A percentile compares a stretch with the other conserved stretches of the same genome.
These are phyloP conservation scores for Manis javanica DNA, from an alignment of 2,797 vertebrate genomes.

Conservation along the genomic window DNA sequence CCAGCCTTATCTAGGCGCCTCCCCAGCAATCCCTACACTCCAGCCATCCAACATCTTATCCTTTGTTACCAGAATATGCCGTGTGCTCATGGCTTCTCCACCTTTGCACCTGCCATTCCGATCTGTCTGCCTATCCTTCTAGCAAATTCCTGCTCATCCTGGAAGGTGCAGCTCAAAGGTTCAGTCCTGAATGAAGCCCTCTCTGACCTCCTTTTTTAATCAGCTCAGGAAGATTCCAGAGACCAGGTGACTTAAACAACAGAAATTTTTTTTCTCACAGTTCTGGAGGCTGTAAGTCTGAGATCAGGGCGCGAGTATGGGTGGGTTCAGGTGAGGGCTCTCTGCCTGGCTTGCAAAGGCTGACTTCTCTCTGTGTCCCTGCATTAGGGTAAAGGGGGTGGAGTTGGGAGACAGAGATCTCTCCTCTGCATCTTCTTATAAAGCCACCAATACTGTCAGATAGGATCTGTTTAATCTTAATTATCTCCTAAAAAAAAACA, in stretches of 20 bases:
- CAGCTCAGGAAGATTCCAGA: background rate
- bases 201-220: background rate
- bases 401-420: background rate
- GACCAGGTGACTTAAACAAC: background rate
- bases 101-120: slow-evolving; percentile 70
- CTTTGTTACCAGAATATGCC: slow-evolving; percentile 52
- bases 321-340: background rate
- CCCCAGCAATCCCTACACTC: slow-evolving; percentile 38
- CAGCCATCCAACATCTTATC: slow-evolving; percentile 32
- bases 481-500: background rate
- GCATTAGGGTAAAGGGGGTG: background rate
- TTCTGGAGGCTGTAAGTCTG: background rate
- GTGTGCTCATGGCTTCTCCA: background rate
- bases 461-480: background rate
- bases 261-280: background rate
- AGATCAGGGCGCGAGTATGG: background rate
- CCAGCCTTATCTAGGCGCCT: slow-evolving; percentile 73
- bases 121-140: background rate
- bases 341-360: background rate
- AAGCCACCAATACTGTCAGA: background rate
- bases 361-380: background rate
- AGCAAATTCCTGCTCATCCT: slow-evolving; percentile 35
- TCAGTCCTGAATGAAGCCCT: background rate
- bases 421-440: background rate
- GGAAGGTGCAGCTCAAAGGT: slow-evolving; percentile 55